Conservation (phyloP, 2,113 vertebrate genomes). For the Bucco capensis region DNA sequence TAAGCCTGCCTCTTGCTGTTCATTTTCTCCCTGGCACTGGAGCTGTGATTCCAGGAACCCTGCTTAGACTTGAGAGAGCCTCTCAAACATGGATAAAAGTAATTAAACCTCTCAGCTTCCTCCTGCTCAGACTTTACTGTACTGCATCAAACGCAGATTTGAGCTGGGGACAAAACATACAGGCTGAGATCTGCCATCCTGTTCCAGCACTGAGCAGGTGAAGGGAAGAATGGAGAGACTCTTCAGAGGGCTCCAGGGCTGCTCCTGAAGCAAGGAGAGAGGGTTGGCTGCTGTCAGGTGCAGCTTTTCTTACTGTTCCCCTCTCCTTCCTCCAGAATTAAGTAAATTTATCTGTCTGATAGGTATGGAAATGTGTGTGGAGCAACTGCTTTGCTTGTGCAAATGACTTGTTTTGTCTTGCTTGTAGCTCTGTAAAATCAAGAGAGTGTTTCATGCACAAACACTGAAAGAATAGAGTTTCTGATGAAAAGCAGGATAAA, state of each 20-base stretch:
- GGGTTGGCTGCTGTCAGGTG: conserved; percentile 12
- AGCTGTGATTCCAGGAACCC: conserved; percentile 34
- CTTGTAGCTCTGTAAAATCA: neutral
- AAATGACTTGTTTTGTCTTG: neutral
- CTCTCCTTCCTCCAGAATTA: neutral
- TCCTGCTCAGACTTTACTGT: neutral
- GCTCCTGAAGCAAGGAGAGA: neutral
- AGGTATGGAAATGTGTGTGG: conserved; percentile 31
- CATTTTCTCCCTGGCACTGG: conserved; percentile 23
- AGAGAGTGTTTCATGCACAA: neutral
- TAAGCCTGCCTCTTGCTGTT: conserved; percentile 6
- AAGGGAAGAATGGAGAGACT: neutral
- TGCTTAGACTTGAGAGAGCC: neutral
- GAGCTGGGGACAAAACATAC: neutral
- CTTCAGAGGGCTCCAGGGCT: neutral
- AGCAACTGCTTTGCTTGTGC: neutral
- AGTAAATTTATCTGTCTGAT: conserved; percentile 35
- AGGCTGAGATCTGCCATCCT: neutral
- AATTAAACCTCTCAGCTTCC: conserved; percentile 27
- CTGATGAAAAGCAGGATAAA: neutral
- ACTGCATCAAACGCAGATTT: neutral
- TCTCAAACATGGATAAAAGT: conserved; percentile 6
- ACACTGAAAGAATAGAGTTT: neutral
- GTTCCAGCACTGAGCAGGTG: neutral
- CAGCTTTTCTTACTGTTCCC: neutral